A percentile compares a stretch with the other conserved stretches of the same genome.
Evolutionary conservation across 2,797 vertebrate species (phyloP).

Genomic region (Parauchenoglanis ngamensis): DNA sequence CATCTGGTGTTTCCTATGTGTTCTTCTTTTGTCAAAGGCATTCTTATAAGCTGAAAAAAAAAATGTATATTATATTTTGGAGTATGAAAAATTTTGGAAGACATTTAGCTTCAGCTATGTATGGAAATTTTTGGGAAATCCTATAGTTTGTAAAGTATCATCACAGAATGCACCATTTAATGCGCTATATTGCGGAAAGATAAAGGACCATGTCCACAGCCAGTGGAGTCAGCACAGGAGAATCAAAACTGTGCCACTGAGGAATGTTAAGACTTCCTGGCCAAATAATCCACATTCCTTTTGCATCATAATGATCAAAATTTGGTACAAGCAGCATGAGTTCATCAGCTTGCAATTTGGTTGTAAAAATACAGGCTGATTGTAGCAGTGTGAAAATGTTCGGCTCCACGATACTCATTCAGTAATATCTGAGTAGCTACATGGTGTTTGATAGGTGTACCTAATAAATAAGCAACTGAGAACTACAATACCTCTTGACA

Average conservation of each 20-base stretch:
- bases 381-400: not conserved
- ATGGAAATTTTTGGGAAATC: too few relatives aligned
- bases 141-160: not conserved
- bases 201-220: not conserved
- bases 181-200: not conserved
- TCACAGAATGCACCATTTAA: not conserved
- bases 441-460: not conserved
- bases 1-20: too few relatives aligned
- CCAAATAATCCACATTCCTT: not conserved
- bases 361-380: not conserved
- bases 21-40: too few relatives aligned
- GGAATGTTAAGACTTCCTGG: not conserved
- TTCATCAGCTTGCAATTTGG: not conserved
- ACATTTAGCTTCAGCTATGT: too few relatives aligned
- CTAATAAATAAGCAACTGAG: not conserved
- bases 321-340: not conserved
- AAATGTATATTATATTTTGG: too few relatives aligned
- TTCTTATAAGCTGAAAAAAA: too few relatives aligned
- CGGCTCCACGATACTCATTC: not conserved
- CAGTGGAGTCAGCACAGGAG: not conserved
- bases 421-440: not conserved
- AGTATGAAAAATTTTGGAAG: too few relatives aligned
- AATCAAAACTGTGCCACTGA: not conserved
- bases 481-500: not conserved
- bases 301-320: not conserved